Percentiles rank a stretch among this genome's conserved stretches.
phyloP scores from a whole-genome alignment of 2,113 vertebrate species.

The Phylloscopus trochiloides region DNA sequence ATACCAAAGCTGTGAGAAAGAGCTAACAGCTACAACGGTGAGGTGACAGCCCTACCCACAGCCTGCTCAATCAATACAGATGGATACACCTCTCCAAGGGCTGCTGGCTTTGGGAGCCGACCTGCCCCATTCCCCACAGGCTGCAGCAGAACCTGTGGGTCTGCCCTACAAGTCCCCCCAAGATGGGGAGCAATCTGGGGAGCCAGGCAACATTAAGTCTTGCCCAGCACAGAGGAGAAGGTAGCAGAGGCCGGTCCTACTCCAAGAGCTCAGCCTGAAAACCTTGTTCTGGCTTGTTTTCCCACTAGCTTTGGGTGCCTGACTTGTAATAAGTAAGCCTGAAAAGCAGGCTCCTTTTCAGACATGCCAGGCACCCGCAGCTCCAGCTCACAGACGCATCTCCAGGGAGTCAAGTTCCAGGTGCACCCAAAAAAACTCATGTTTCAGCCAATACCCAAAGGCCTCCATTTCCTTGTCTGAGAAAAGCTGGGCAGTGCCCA shows the following conservation, averaged over 20 bases:
- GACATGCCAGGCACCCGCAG: constrained; percentile 47
- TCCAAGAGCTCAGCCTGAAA: constrained; percentile 11
- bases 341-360: constrained; percentile 67
- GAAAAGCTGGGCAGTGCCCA: constrained; percentile 19
- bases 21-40: not conserved
- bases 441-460: constrained; percentile 23
- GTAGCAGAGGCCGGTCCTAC: not conserved
- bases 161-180: not conserved
- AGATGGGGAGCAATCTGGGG: not conserved
- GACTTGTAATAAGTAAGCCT: constrained; percentile 46
- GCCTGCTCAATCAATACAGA: accelerated
- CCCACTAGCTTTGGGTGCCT: constrained; percentile 29
- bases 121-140: accelerated
- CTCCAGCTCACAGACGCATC: not conserved
- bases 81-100: accelerated
- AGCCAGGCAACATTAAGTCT: not conserved
- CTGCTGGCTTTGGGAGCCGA: accelerated
- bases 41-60: not conserved
- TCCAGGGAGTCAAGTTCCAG: constrained; percentile 51
- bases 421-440: constrained; percentile 17
- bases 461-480: not conserved
- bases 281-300: constrained; percentile 65
- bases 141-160: not conserved
- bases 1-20: not conserved
- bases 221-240: not conserved